Evolutionary conservation across 2,113 vertebrate genomes (phyloP), one percentile per base, ranked within the genome.

Genomic region (Alethe castanea): DNA sequence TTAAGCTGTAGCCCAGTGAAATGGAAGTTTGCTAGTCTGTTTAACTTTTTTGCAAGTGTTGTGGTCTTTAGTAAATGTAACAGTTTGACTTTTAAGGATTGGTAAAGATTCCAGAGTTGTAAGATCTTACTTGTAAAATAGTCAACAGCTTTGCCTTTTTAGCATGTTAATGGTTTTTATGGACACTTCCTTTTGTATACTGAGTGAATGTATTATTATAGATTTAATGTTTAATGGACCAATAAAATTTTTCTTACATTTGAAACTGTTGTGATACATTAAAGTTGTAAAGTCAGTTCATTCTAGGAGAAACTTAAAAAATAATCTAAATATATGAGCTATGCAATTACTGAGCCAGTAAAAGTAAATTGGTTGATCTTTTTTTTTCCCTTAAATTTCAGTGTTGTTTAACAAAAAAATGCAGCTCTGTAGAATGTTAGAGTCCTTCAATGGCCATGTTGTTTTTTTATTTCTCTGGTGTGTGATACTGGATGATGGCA

Each of bases 201-300:
- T 71, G 86, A 86, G 83, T 91, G 90, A 96, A 94, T 92, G 86
- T 95, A 92, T 76, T 95, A 91, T 90, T 94, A 93, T 17, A 95
- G 92, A 65, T 94, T 91, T 81, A 80, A 91, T 92, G 82, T 95
- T 95, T 96, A 96, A 96, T 83, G 83, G 95, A 92, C 90, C 94
- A 97, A 97, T 97, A 97, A 97, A 97, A 64, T 69, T 94, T 92
- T 96, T 95, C 93, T 92, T 97, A 97, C 44, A 54, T 97, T 97
- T 92, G 76, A 97, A 95, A 67, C 89, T 62, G 23, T 64, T 74
- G 80, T 94, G 67, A 24, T 96, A 62, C 50, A 15, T 71, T 72
- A 64, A 73, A 69, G 16, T 66, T 86, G 80, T 77, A 66, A 96
- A 80, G 69, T 92, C 47, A 88, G 47, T 71, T 91, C 2, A 19